Evolutionary conservation across 2,797 vertebrate species (phyloP), one percentile per base, ranked within the genome.

Genomic region (Anas bahamensis): DNA sequence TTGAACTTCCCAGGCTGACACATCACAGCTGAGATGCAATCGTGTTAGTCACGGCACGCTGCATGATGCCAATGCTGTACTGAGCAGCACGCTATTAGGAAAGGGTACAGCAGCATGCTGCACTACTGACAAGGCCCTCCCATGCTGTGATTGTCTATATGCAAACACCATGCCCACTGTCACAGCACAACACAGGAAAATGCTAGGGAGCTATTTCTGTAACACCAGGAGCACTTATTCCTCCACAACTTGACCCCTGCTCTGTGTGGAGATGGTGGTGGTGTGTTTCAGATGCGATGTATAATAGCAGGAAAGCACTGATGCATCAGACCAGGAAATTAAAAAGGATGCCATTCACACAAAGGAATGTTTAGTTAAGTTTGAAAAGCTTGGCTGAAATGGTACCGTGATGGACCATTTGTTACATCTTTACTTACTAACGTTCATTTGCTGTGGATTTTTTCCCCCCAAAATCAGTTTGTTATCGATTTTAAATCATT

Each of bases 301-400:
- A 21, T 59, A 87, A 55, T 81, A 90, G 86, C 77, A 88, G 89
- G 66, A 60, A 57, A 75, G 72, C 75, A 70, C 10, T 46, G 93
- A 89, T 52, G 74, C 81, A 53, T 71, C 79, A 93, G 85, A 77
- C 73, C 35, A 78, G 78, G 80, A 88, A 87, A 74, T 57, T 46
- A 41, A 73, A 76, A 87, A 78, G 82, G 68, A 84, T 83, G 71
- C 75, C 83, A 37, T 56, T 61, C 60, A 17, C 48, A 94, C 92
- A 90, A 88, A 93, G 76, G 85, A 90, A 91, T 64, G 76, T 73
- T 90, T 65, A 92, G 77, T 86, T 93, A 86, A 92, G 88, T 90
- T 63, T 89, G 64, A 90, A 84, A 82, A 81, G 55, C 76, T 63
- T 79, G 69, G 82, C 35, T 93, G 2, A 1, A 77, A 72, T 18